Conservation (phyloP, 2,888 invertebrate species). For the Zaprionus bogoriensis region DNA sequence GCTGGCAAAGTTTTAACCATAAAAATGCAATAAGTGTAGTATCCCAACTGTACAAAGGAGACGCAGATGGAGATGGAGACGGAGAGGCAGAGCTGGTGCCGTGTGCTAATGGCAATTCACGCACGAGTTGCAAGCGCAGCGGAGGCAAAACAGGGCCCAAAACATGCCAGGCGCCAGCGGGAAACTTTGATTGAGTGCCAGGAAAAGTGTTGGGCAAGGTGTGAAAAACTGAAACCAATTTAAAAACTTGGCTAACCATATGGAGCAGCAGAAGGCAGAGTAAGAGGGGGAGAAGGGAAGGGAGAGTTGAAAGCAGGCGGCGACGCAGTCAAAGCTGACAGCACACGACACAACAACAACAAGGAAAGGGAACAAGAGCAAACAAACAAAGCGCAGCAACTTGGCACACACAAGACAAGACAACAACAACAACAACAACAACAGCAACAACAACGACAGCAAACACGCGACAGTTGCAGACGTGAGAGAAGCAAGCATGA, state of each 20-base stretch:
- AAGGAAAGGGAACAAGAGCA: conserved; percentile 25
- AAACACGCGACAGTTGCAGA: conserved; percentile 36
- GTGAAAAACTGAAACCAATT: conserved; percentile 74
- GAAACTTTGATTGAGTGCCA: conserved; percentile 68
- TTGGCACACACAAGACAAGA: conserved; percentile 10
- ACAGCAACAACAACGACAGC: conserved; percentile 31
- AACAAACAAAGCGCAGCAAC: conserved; percentile 21
- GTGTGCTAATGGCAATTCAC: conserved; percentile 73
- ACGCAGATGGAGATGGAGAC: background rate
- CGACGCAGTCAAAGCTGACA: conserved; percentile 37
- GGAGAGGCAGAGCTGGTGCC: conserved; percentile 49
- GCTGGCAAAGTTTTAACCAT: conserved; percentile 57
- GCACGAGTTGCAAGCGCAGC: conserved; percentile 68
- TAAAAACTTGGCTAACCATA: conserved; percentile 72
- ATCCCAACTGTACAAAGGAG: no score
- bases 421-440: conserved; percentile 18
- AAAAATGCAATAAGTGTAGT: conserved; percentile 74
- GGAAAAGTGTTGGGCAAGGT: conserved; percentile 59
- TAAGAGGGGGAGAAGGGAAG: conserved; percentile 15
- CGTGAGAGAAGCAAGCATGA: conserved; percentile 53
- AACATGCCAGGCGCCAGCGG: no score
- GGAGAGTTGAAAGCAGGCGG: conserved; percentile 27
- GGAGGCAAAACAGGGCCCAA: conserved; percentile 4
- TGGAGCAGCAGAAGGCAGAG: conserved; percentile 58
- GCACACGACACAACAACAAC: conserved; percentile 35